phyloP scores from a whole-genome alignment of 2,797 vertebrate genomes.

The Halcyon leucocephala region DNA sequence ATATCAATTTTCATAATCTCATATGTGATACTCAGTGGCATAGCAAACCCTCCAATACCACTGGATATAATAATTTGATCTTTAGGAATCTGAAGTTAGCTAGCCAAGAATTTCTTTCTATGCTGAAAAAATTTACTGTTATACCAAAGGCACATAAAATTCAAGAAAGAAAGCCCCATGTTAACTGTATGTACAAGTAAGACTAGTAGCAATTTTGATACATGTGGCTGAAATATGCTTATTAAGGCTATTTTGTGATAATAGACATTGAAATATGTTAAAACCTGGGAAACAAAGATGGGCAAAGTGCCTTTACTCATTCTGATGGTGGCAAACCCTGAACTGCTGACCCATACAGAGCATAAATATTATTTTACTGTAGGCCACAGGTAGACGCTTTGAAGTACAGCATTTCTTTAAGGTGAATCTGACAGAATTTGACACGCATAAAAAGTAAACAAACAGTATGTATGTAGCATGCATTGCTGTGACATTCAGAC shows the following conservation, averaged over 20 bases:
- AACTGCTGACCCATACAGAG: slow-evolving; percentile 37
- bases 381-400: slow-evolving; percentile 26
- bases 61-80: not conserved
- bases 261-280: not conserved
- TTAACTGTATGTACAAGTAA: not conserved
- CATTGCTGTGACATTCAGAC: slow-evolving; percentile 69
- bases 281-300: not conserved
- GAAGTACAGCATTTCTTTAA: slow-evolving; percentile 62
- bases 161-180: not conserved
- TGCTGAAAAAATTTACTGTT: not conserved
- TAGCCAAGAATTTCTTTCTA: not conserved
- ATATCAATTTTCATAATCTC: not conserved
- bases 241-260: not conserved
- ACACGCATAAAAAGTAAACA: slow-evolving; percentile 48
- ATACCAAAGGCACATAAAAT: not conserved
- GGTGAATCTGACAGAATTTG: slow-evolving; percentile 68
- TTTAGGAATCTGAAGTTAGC: slow-evolving; percentile 1
- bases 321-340: not conserved
- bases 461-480: not conserved
- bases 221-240: not conserved
- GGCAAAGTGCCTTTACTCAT: not conserved
- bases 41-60: not conserved
- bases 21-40: not conserved
- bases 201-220: not conserved
- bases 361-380: slow-evolving; percentile 31